phyloP scores from a whole-genome alignment of 2,888 invertebrate species.

The Thera britannica region DNA sequence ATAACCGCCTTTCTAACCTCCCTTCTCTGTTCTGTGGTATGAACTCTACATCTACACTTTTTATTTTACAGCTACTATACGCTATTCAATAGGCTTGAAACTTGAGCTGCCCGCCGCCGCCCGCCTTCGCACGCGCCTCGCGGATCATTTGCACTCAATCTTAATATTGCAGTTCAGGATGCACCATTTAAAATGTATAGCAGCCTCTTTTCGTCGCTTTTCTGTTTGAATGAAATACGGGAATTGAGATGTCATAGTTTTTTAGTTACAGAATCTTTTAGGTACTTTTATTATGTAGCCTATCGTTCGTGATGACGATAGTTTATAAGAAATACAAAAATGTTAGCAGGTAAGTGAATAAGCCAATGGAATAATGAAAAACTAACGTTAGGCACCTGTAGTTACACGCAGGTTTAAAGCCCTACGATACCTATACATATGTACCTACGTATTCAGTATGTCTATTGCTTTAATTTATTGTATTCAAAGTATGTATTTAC shows the following conservation, averaged over 20 bases:
- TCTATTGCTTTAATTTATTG: too few relatives aligned
- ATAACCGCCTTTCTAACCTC: too few relatives aligned
- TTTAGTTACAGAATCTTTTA: background rate
- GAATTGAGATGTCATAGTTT: conserved; percentile 46
- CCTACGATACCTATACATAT: too few relatives aligned
- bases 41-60: background rate
- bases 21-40: background rate
- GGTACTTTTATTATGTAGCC: background rate
- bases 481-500: too few relatives aligned
- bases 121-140: conserved; percentile 71
- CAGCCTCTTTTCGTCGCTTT: conserved; percentile 60
- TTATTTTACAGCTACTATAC: conserved; percentile 42
- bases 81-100: conserved; percentile 45
- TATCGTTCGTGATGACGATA: too few relatives aligned
- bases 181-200: conserved; percentile 79
- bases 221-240: conserved; percentile 56
- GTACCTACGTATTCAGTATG: too few relatives aligned
- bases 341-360: too few relatives aligned
- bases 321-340: too few relatives aligned
- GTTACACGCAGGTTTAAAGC: too few relatives aligned
- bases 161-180: conserved; percentile 76
- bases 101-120: conserved; percentile 54
- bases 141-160: conserved; percentile 80
- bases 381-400: too few relatives aligned
- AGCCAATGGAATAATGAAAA: too few relatives aligned